Conservation (phyloP, 2,113 vertebrate genomes). For the Dissostichus mawsoni region DNA sequence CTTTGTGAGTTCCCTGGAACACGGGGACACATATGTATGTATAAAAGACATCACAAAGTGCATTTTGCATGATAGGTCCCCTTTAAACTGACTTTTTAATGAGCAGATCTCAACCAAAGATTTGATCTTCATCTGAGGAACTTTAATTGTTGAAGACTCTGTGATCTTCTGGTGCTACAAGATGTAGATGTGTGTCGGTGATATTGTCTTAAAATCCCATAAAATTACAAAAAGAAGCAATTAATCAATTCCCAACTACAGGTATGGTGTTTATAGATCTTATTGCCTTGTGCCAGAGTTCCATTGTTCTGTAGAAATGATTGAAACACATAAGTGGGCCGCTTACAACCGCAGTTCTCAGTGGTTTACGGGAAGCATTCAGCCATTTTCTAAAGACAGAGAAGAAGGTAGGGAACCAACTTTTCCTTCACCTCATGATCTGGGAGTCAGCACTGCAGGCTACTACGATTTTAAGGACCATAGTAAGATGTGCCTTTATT, state of each 20-base stretch:
- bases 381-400: not conserved
- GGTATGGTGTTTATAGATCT: no score
- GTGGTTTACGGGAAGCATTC: not conserved
- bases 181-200: no score
- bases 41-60: no score
- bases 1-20: no score
- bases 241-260: no score
- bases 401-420: not conserved
- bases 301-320: not conserved
- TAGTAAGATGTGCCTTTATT: no score
- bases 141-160: not conserved
- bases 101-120: not conserved
- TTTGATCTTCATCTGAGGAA: not conserved
- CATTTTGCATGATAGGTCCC: no score
- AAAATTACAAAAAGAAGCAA: not conserved
- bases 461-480: not conserved
- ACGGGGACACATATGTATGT: no score
- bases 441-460: not conserved
- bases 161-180: not conserved
- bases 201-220: not conserved
- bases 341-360: not conserved
- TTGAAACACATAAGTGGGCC: not conserved
- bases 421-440: not conserved
- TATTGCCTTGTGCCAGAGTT: not conserved
- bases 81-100: not conserved